Percentiles rank a stretch among this genome's conserved stretches.
phyloP scores from a whole-genome alignment of 2,797 vertebrate genomes.

The Gymnodraco acuticeps region DNA sequence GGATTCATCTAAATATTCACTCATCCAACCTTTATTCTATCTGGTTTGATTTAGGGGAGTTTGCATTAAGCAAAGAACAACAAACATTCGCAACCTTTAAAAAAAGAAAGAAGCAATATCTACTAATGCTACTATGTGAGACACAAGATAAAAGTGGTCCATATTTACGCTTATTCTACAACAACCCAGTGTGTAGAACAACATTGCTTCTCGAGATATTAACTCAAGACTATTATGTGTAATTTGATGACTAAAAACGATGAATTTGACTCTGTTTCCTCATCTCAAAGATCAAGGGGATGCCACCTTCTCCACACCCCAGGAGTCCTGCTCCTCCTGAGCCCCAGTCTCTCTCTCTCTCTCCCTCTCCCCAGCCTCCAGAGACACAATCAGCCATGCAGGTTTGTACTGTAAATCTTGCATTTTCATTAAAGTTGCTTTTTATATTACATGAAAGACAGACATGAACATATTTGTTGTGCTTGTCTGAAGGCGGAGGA shows the following conservation, averaged over 20 bases:
- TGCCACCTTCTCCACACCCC: conserved; percentile 60
- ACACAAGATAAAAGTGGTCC: background rate
- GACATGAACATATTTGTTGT: background rate
- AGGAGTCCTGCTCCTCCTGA: conserved; percentile 50
- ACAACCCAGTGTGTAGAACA: background rate
- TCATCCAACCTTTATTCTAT: too few species aligned
- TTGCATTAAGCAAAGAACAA: too few species aligned
- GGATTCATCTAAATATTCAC: too few species aligned
- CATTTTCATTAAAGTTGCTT: background rate
- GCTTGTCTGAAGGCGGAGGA: conserved; percentile 82
- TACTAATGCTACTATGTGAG: background rate
- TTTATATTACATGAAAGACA: background rate
- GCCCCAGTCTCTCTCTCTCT: conserved; percentile 45
- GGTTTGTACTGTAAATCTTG: conserved; percentile 58
- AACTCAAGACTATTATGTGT: background rate
- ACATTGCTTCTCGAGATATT: background rate
- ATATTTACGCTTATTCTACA: background rate
- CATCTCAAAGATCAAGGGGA: conserved; percentile 58
- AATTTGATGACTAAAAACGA: background rate
- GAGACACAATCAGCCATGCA: conserved; percentile 63
- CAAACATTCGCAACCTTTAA: too few species aligned
- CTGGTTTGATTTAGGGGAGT: too few species aligned
- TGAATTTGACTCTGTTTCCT: conserved; percentile 1
- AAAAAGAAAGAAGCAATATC: background rate
- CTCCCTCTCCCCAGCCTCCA: conserved; percentile 66